Evolutionary conservation across 1,140 invertebrate species (phyloP).

Genomic region (Leptinotarsa undecemlineata): DNA sequence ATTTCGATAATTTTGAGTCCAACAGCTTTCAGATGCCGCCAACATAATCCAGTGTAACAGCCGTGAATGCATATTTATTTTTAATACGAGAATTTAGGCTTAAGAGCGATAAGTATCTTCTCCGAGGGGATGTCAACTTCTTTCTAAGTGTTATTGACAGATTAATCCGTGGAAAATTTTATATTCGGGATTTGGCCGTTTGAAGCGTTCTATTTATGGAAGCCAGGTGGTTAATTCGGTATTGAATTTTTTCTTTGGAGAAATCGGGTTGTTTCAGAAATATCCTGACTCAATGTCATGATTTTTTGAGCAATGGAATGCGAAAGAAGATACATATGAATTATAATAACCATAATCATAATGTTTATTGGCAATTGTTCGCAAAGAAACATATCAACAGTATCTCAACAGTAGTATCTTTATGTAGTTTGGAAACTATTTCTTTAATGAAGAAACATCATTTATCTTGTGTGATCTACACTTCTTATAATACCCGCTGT

Average conservation of each 20-base stretch:
- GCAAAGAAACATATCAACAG: not conserved
- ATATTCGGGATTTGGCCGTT: slow-evolving; percentile 11
- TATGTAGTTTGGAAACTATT: too few species aligned
- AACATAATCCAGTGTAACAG: slow-evolving; percentile 16
- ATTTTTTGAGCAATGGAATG: too few species aligned
- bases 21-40: slow-evolving; percentile 11
- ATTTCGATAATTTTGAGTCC: slow-evolving; percentile 13
- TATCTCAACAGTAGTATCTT: too few species aligned
- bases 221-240: slow-evolving; percentile 4
- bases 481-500: too few species aligned
- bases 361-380: too few species aligned
- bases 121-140: slow-evolving; percentile 7
- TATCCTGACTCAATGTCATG: too few species aligned
- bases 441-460: too few species aligned
- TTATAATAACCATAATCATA: too few species aligned
- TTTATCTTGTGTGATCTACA: too few species aligned
- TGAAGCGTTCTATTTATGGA: slow-evolving; percentile 2
- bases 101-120: slow-evolving; percentile 20
- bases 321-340: too few species aligned
- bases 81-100: slow-evolving; percentile 1
- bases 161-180: slow-evolving; percentile 14
- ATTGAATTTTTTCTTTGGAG: not conserved
- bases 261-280: too few species aligned
- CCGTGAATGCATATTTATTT: slow-evolving; percentile 19
- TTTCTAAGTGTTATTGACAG: slow-evolving; percentile 18